Evolutionary conservation across 2,113 vertebrate species (phyloP).

Genomic region (Crotalus horridus): DNA sequence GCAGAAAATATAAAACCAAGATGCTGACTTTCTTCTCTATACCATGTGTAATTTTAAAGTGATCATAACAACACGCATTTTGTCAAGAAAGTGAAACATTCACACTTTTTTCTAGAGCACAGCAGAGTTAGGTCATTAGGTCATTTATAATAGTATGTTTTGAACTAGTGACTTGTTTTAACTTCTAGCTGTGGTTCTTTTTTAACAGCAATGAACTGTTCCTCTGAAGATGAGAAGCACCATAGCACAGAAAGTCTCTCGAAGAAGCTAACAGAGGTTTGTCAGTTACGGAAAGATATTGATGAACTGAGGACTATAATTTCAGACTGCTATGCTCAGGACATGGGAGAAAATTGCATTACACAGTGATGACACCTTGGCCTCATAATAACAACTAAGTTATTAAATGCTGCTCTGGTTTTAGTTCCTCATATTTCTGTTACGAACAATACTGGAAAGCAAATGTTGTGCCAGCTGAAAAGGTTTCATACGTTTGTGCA

Average conservation of each 20-base stretch:
- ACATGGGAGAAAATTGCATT: slow-evolving; percentile 86
- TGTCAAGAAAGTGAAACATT: background rate
- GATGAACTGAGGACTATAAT: slow-evolving; percentile 87
- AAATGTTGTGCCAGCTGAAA: background rate
- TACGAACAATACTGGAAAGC: slow-evolving; percentile 60
- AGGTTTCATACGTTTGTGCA: slow-evolving; percentile 5
- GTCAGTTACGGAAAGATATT: slow-evolving; percentile 85
- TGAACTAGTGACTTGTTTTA: slow-evolving; percentile 17
- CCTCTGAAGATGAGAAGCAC: slow-evolving; percentile 81
- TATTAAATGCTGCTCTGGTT: slow-evolving; percentile 63
- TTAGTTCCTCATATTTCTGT: slow-evolving; percentile 53
- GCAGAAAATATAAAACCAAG: background rate
- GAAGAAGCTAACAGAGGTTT: slow-evolving; percentile 80
- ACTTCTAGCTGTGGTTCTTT: slow-evolving; percentile 31
- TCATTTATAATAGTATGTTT: background rate
- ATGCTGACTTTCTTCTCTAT: background rate
- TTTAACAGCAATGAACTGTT: slow-evolving; percentile 75
- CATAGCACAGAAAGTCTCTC: slow-evolving; percentile 75
- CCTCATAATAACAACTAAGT: slow-evolving; percentile 42
- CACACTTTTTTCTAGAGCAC: background rate
- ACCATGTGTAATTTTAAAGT: background rate
- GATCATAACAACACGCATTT: background rate
- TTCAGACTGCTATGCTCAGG: slow-evolving; percentile 87
- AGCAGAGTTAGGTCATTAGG: fast-evolving
- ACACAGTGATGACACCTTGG: slow-evolving; percentile 74